Evolutionary conservation across 2,888 invertebrate species (phyloP).

Genomic region (Chrysolina haemoptera): DNA sequence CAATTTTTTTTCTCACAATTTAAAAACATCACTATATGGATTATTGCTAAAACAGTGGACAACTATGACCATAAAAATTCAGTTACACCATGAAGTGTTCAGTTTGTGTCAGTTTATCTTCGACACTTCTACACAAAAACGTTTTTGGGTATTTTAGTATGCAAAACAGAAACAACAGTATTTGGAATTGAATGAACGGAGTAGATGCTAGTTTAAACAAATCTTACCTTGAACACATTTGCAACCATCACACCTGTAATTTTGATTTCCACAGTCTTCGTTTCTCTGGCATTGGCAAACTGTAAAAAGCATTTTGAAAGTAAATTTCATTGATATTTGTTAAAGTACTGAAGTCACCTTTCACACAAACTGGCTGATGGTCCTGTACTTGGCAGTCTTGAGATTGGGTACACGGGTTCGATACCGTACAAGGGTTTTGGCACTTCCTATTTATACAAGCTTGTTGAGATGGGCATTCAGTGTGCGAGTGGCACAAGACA

Average conservation of each 20-base stretch:
- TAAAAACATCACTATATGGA: too few species aligned
- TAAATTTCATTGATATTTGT: neutral
- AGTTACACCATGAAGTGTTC: too few species aligned
- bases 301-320: slow-evolving; percentile 59
- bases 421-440: slow-evolving; percentile 84
- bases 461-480: slow-evolving; percentile 83
- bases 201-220: neutral
- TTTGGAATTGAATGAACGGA: too few species aligned
- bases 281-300: slow-evolving; percentile 82
- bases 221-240: slow-evolving; percentile 77
- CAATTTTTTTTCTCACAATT: too few species aligned
- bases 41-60: too few species aligned
- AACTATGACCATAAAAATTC: too few species aligned
- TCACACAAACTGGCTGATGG: slow-evolving; percentile 88
- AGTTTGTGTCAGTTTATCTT: too few species aligned
- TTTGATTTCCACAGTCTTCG: slow-evolving; percentile 76
- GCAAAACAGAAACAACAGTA: too few species aligned
- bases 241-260: slow-evolving; percentile 79
- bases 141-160: too few species aligned
- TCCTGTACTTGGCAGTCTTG: slow-evolving; percentile 88
- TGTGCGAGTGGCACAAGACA: slow-evolving; percentile 84
- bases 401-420: slow-evolving; percentile 81
- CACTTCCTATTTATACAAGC: slow-evolving; percentile 87
- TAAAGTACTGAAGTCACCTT: slow-evolving; percentile 73
- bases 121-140: too few species aligned